A percentile compares a stretch with the other conserved stretches of the same genome.
Conservation (phyloP, 2,113 vertebrate species). For the Marmota monax region DNA sequence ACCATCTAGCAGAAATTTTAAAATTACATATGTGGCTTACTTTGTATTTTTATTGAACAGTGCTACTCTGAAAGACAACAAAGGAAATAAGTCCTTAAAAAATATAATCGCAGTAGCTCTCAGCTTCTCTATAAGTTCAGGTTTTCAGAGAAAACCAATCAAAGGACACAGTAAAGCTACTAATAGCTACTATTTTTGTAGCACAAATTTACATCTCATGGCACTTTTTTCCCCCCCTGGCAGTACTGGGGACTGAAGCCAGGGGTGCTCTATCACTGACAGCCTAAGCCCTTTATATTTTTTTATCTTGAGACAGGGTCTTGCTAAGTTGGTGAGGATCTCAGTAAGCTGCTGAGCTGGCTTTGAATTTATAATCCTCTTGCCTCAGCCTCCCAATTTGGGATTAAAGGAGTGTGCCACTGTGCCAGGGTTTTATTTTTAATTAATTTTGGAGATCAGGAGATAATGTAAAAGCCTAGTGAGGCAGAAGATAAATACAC, state of each 20-base stretch:
- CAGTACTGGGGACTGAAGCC: no score
- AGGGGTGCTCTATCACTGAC: no score
- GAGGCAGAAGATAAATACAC: neutral
- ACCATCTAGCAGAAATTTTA: neutral
- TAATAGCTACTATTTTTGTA: neutral
- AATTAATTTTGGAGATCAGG: slow-evolving; percentile 20
- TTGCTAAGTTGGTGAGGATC: no score
- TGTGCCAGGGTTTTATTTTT: neutral
- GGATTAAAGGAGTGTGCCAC: no score
- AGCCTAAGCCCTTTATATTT: no score
- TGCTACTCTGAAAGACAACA: neutral
- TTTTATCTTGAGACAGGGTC: no score
- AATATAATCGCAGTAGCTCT: neutral
- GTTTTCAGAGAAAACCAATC: slow-evolving; percentile 31
- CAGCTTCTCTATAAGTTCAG: neutral
- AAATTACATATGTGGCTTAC: neutral
- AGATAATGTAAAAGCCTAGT: slow-evolving; percentile 12
- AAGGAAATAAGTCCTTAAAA: slow-evolving; percentile 27
- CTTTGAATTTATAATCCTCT: no score
- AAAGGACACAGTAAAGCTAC: slow-evolving; percentile 31
- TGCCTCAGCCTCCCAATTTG: no score
- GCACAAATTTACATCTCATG: neutral
- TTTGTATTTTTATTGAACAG: neutral
- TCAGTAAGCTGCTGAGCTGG: no score
- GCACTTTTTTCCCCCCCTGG: neutral